Evolutionary conservation across 2,113 vertebrate species (phyloP).

Genomic region (Sterrhoptilus dennistouni): DNA sequence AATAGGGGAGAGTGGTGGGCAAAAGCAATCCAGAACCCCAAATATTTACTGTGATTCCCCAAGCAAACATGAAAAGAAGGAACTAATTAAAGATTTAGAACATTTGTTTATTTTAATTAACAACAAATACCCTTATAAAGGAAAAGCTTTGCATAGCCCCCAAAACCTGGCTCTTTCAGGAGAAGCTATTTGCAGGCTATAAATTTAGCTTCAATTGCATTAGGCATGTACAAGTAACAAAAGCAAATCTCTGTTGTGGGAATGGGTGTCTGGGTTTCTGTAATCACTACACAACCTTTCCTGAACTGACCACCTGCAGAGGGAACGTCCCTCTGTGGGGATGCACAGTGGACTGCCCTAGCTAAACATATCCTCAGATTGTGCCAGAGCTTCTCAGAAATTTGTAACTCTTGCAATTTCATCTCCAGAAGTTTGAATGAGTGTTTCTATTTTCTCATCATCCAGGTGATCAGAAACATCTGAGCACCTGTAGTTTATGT

Average conservation of each 20-base stretch:
- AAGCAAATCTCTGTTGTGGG: not conserved
- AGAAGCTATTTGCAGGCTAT: not conserved
- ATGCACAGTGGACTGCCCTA: not conserved
- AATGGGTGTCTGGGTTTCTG: not conserved
- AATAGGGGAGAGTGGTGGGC: not conserved
- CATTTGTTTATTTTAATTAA: conserved; percentile 43
- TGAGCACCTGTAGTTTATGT: not conserved
- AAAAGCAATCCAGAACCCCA: not conserved
- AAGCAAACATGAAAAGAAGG: conserved; percentile 28
- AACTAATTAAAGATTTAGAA: not conserved
- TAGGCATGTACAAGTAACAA: not conserved
- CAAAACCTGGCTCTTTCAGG: not conserved
- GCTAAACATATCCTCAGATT: not conserved
- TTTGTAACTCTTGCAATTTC: not conserved
- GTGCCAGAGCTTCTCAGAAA: not conserved
- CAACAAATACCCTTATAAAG: not conserved
- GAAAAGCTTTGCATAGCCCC: conserved; percentile 8
- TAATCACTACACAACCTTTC: not conserved
- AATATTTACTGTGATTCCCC: conserved; percentile 13
- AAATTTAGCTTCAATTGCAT: not conserved
- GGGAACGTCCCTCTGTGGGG: not conserved
- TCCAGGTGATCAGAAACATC: not conserved
- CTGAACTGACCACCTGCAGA: not conserved
- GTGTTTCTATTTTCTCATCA: not conserved
- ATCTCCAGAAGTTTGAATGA: not conserved